Conservation (phyloP, 2,113 vertebrate genomes). For the Pelecanoides urinatrix region DNA sequence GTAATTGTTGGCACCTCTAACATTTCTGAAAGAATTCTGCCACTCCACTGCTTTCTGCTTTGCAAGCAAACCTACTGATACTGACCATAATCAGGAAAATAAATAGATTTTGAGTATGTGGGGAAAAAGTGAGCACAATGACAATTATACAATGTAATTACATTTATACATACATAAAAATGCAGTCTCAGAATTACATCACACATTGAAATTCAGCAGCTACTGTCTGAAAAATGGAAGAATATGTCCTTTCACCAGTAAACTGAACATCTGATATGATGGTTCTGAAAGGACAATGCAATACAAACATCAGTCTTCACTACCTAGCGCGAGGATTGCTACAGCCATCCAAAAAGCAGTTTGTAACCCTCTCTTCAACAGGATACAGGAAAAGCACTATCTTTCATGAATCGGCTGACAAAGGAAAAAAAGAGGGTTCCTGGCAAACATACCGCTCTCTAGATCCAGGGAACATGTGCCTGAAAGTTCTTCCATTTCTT, state of each 20-base stretch:
- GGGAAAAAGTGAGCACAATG: neutral
- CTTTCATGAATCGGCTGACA: neutral
- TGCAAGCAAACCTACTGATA: neutral
- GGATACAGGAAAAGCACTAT: neutral
- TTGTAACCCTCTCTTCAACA: neutral
- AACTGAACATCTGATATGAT: neutral
- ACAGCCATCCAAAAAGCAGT: neutral
- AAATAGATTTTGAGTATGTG: neutral
- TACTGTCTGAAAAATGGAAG: neutral
- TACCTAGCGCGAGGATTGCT: neutral
- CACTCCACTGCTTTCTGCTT: neutral
- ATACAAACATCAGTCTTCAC: neutral
- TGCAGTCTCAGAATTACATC: neutral
- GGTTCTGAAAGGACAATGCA: neutral
- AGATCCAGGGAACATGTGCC: neutral
- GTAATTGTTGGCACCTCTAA: neutral
- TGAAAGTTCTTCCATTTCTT: neutral
- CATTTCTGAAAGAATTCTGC: neutral
- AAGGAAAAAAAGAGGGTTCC: neutral
- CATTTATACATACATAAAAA: neutral
- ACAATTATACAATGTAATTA: neutral
- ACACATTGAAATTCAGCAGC: neutral
- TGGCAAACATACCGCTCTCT: neutral
- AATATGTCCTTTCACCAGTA: neutral
- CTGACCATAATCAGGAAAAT: neutral